These are phyloP conservation scores for Tanytarsus gracilentus DNA, from an alignment of 2,888 invertebrate species.

Conservation along the genomic window DNA sequence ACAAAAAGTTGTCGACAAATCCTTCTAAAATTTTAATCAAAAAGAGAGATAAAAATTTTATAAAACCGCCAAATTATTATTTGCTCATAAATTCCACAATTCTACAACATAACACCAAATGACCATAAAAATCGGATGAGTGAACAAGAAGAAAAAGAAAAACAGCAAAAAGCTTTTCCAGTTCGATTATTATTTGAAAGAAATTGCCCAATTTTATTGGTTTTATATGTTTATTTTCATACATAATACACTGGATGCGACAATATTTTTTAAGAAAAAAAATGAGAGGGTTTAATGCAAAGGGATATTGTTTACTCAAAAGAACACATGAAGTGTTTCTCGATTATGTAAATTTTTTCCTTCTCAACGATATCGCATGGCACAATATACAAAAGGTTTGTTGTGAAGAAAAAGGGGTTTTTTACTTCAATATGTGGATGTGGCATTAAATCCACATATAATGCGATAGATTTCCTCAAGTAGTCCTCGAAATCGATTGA, in stretches of 20 bases:
- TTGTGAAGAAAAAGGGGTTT: conserved; percentile 13
- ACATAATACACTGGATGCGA: conserved; percentile 4
- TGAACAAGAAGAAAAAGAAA: neutral
- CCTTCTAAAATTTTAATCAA: too few relatives aligned
- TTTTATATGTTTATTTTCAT: conserved; percentile 24
- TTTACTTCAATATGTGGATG: neutral
- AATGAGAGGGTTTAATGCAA: neutral
- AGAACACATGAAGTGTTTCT: conserved; percentile 25
- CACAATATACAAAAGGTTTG: conserved; percentile 15
- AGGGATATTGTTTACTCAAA: conserved; percentile 24
- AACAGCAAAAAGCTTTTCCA: conserved; percentile 25
- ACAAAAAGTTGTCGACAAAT: too few relatives aligned
- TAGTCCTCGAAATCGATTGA: conserved; percentile 9
- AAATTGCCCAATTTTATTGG: conserved; percentile 16
- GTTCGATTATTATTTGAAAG: conserved; percentile 16
- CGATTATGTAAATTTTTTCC: conserved; percentile 27
- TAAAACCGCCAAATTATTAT: too few relatives aligned
- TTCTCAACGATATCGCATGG: neutral
- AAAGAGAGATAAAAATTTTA: too few relatives aligned
- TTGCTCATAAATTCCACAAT: too few relatives aligned
- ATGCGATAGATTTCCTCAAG: conserved; percentile 9
- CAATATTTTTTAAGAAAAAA: neutral
- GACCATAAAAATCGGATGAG: too few relatives aligned
- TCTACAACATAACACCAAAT: too few relatives aligned
- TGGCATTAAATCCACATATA: conserved; percentile 10